Evolutionary conservation across 2,797 vertebrate genomes (phyloP), one percentile per base, ranked within the genome.

Genomic region (Tinamus major): DNA sequence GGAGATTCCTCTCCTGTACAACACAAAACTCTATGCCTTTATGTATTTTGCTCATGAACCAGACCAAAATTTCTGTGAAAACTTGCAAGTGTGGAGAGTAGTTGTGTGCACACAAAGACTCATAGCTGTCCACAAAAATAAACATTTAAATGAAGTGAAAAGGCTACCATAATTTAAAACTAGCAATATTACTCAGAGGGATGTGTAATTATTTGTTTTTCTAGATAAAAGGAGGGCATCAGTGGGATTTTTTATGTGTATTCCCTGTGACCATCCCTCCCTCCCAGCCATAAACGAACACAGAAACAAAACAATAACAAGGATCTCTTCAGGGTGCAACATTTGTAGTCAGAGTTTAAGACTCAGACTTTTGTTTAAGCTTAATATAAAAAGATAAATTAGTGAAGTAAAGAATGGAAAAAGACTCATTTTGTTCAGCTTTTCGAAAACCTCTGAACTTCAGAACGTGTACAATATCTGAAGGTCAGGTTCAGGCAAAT

Each of bases 171-270:
- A 72, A 67, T 92, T 92, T 92, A 85, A 94, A 86, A 93, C 59
- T 56, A 15, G 48, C 48, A 70, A 26, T 70, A 55, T 49, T 88
- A 94, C 89, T 89, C 87, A 76, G 48, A 92, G 8, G 79, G 82
- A 79, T 92, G 89, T 94, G 78, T 72, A 94, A 94, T 93, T 95
- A 95, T 85, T 92, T 96, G 79, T 18, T 93, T 92, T 95, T 92
- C 68, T 41, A 84, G 48, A 92, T 90, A 87, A 94, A 94, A 84
- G 48, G 35, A 88, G 14, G 27, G 64, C 51, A 81, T 86, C 84
- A 79, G 56, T 1, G 3, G 63, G 62, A 56, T 39, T 78, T 85
- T 87, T 87, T 69, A 91, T 67, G 68, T 24, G 51, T 3, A 41
- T 86, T 92, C 64, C 61, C 59, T 76, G 35, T 44, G 58, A 67